These are phyloP conservation scores for Anarsia innoxiella DNA, from an alignment of 2,888 invertebrate species.

Conservation along the genomic window DNA sequence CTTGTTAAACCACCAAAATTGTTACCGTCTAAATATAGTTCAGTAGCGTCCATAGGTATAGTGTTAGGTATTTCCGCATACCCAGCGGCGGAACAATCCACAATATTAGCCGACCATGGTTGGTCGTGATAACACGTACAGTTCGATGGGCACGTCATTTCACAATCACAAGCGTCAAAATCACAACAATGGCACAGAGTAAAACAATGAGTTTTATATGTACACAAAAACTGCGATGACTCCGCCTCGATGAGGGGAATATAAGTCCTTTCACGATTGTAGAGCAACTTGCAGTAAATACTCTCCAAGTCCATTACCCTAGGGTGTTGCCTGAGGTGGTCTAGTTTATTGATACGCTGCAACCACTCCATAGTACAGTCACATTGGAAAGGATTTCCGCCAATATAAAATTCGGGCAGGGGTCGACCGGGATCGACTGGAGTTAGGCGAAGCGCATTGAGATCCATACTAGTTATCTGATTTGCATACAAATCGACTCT, in stretches of 20 bases:
- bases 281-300: constrained; percentile 90
- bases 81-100: constrained; percentile 89
- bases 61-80: constrained; percentile 89
- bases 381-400: constrained; percentile 95
- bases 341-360: constrained; percentile 90
- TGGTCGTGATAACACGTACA: constrained; percentile 97
- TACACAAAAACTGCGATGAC: constrained; percentile 92
- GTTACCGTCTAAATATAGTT: constrained; percentile 95
- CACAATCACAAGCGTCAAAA: constrained; percentile 97
- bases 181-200: constrained; percentile 97
- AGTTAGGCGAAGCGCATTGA: constrained; percentile 88
- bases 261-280: constrained; percentile 88
- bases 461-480: constrained; percentile 91
- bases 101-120: constrained; percentile 94
- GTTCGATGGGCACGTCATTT: constrained; percentile 95
- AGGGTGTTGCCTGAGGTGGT: constrained; percentile 90
- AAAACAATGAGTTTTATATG: constrained; percentile 94
- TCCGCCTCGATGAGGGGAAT: constrained; percentile 91
- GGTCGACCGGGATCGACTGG: constrained; percentile 84
- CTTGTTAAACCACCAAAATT: constrained; percentile 89
- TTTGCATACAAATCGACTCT: constrained; percentile 95
- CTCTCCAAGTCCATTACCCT: constrained; percentile 92
- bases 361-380: constrained; percentile 98
- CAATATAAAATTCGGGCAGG: constrained; percentile 93
- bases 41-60: constrained; percentile 96